phyloP scores from a whole-genome alignment of 2,113 vertebrate species.

The Opisthocomus hoazin region DNA sequence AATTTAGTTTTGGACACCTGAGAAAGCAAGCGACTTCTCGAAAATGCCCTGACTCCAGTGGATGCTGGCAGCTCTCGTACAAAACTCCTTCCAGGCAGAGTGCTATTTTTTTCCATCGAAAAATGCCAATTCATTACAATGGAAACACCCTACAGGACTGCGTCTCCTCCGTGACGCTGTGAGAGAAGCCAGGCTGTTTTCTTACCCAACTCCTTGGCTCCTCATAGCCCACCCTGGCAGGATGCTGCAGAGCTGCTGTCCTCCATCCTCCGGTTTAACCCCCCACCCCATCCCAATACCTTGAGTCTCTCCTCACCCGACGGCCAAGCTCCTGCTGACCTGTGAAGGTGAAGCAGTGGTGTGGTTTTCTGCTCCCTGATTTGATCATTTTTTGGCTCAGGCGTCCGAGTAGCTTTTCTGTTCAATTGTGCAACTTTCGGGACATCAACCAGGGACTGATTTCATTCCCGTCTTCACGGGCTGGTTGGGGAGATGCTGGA shows the following conservation, averaged over 20 bases:
- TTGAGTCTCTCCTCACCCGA: fast-evolving
- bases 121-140: constrained; percentile 18
- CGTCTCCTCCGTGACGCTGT: fast-evolving
- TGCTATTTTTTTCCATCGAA: background rate
- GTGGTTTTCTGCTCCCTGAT: background rate
- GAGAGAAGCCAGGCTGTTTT: constrained; percentile 19
- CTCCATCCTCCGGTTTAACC: background rate
- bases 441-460: background rate
- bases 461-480: background rate
- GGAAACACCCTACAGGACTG: constrained; percentile 8
- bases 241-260: background rate
- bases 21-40: background rate
- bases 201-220: constrained; percentile 23
- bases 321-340: background rate
- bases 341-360: background rate
- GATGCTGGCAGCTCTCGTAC: background rate
- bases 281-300: background rate
- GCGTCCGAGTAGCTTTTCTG: background rate
- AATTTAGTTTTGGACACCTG: background rate
- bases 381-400: background rate
- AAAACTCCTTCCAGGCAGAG: background rate
- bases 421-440: background rate
- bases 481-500: background rate
- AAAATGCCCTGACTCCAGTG: background rate
- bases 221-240: background rate